Evolutionary conservation across 2,797 vertebrate species (phyloP).

Genomic region (Hafferia zeledoni): DNA sequence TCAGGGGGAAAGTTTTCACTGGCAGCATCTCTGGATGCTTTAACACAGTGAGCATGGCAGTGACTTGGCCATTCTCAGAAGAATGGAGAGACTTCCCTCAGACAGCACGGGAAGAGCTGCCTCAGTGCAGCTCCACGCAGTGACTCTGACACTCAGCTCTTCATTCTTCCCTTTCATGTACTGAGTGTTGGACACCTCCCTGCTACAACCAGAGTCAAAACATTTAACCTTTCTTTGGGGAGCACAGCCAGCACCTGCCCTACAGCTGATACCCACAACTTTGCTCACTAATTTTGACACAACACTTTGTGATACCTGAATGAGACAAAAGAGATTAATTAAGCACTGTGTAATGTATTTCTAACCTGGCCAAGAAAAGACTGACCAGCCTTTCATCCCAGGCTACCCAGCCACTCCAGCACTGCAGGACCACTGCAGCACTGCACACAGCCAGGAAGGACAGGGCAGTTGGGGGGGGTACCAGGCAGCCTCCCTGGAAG

Average conservation of each 20-base stretch:
- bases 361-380: not conserved
- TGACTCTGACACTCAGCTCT: not conserved
- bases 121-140: not conserved
- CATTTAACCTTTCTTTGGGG: not conserved
- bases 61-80: not conserved
- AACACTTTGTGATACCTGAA: not conserved
- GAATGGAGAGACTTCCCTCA: not conserved
- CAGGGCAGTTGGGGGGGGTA: not conserved
- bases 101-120: fast-evolving
- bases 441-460: not conserved
- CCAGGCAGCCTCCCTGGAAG: not conserved
- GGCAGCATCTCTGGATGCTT: not conserved
- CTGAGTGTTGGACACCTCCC: not conserved
- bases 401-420: not conserved
- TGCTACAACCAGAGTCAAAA: not conserved
- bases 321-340: not conserved
- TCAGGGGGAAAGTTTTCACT: not conserved
- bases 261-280: not conserved
- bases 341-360: not conserved
- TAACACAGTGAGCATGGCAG: not conserved
- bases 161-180: not conserved
- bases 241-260: not conserved
- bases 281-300: not conserved
- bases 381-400: not conserved
- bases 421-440: not conserved